Percentiles rank a stretch among this genome's conserved stretches.
phyloP scores from a whole-genome alignment of 2,888 invertebrate genomes.

The Melinaea menophilus region DNA sequence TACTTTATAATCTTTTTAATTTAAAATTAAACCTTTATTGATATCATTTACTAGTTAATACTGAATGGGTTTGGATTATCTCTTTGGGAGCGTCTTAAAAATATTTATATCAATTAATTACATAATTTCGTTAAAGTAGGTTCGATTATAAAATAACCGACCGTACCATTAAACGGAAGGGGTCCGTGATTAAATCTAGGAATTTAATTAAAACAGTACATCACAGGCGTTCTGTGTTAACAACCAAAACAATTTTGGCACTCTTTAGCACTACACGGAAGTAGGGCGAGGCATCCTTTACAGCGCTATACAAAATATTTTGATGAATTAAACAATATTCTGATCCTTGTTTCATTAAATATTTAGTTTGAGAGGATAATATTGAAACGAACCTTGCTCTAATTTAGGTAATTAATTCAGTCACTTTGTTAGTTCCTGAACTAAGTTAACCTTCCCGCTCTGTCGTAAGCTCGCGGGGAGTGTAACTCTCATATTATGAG shows the following conservation, averaged over 20 bases:
- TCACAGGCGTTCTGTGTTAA: slow-evolving; percentile 25
- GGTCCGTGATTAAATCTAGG: slow-evolving; percentile 27
- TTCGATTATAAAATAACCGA: slow-evolving; percentile 13
- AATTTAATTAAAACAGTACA: slow-evolving; percentile 30
- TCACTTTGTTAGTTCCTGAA: slow-evolving; percentile 35
- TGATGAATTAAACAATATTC: slow-evolving; percentile 30
- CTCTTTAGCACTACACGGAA: slow-evolving; percentile 28
- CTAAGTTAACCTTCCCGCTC: slow-evolving; percentile 32
- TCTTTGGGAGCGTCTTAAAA: slow-evolving; percentile 10
- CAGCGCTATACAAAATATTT: slow-evolving; percentile 23
- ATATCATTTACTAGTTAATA: too few relatives aligned
- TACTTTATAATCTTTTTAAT: too few relatives aligned
- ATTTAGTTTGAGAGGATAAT: slow-evolving; percentile 31
- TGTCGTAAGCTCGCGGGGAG: slow-evolving; percentile 31
- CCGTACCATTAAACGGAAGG: slow-evolving; percentile 20
- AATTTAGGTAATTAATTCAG: slow-evolving; percentile 37
- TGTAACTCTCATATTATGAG: slow-evolving; percentile 31
- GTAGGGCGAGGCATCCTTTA: slow-evolving; percentile 29
- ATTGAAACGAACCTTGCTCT: slow-evolving; percentile 34
- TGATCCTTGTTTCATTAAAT: slow-evolving; percentile 25
- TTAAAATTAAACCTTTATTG: too few relatives aligned
- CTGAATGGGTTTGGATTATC: slow-evolving; percentile 3
- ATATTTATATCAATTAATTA: slow-evolving; percentile 10
- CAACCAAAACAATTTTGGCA: slow-evolving; percentile 30
- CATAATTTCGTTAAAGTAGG: slow-evolving; percentile 3